Evolutionary conservation across 2,797 vertebrate genomes (phyloP).

Genomic region (Mus spretus): DNA sequence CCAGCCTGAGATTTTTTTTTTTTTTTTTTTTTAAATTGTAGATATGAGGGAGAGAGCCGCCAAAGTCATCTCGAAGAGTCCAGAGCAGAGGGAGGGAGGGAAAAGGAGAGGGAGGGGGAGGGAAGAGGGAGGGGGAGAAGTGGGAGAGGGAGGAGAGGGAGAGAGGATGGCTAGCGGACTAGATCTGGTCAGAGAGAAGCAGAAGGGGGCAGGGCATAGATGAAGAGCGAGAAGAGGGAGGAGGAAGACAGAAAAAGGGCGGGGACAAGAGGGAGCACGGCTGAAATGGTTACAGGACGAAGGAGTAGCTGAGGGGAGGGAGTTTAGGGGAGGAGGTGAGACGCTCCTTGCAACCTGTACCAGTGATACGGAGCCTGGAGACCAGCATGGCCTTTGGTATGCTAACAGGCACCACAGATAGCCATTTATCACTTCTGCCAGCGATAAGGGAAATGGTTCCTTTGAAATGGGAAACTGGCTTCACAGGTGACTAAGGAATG

Average conservation of each 20-base stretch:
- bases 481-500: background rate
- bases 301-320: background rate
- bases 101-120: background rate
- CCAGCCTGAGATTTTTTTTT: background rate
- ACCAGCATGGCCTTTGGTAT: background rate
- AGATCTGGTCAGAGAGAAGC: background rate
- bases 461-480: background rate
- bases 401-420: background rate
- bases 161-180: background rate
- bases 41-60: background rate
- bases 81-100: background rate
- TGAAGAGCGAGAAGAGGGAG: background rate
- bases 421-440: background rate
- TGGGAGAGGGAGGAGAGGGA: background rate
- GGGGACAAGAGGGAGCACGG: background rate
- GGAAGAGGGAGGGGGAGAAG: background rate
- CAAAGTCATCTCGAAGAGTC: background rate
- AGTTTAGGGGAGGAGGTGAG: background rate
- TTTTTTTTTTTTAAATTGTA: background rate
- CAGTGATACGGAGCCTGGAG: background rate
- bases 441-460: background rate
- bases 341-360: background rate
- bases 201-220: background rate
- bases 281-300: background rate
- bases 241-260: background rate